Base-by-base conservation (phyloP, 35 echinoderm and acorn worm genomes). In the Eucidaris tribuloides region DNA sequence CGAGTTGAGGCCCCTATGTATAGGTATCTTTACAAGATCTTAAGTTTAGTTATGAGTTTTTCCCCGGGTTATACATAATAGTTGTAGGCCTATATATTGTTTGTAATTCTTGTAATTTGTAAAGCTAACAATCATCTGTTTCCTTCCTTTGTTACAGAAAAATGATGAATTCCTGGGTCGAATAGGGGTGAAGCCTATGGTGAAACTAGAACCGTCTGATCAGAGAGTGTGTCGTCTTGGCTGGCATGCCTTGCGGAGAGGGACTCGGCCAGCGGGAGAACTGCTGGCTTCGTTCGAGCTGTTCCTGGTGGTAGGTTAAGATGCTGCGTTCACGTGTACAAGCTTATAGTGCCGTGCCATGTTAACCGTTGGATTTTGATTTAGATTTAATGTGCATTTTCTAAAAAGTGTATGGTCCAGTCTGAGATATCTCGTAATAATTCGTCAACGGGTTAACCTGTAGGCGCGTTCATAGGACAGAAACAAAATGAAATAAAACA, bases 281-380 rank as follows among this genome's bases (percentile, higher is more conserved):
- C 65, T 93, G 11, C 85, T 93, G 3, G 91, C 81, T 7, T 93
- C 91, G 11, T 93, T 93, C 62, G 91, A 93, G 84, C 71, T 93
- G 7, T 84, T 93, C 45, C 76, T 88, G 34, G 65, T 80, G 64
- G 82, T 89, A 77, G 57, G 87, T 83, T 11, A 41, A 35, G 62
- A 2, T 25, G n/a, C 17, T 68, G 7, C n/a, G 7, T 68, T 15
- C 22, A 15, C 22, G 14, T 56, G 14, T 56, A 22, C 13, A 56
- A 56, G 22, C 22, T 56, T 22, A 22, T 15, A 15, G 52, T 14
- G 52, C 22, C 22, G 13, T 15, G 52, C 13, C 52, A 14, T 15
- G 22, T 15, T 56, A 56, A 56, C 52, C 22, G 13, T 56, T 14
- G 14, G 14, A 14, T 15, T 56, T 22, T 56, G 14, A 22, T 14